These are phyloP conservation scores for Lordiphosa mommai DNA, from an alignment of 1,140 invertebrate species.

Conservation along the genomic window DNA sequence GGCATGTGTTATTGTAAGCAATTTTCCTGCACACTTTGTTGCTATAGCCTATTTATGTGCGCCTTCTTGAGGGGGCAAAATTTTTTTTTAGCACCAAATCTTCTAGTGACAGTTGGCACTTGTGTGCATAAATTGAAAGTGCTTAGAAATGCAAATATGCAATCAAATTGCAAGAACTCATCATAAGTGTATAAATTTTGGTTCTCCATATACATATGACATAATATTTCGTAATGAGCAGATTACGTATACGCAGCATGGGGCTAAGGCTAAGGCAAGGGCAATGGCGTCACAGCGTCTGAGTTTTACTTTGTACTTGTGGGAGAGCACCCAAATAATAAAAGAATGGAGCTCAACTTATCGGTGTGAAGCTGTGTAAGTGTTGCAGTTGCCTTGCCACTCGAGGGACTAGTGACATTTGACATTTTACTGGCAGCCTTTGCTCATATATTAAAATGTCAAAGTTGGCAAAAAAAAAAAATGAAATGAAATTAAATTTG, in stretches of 20 bases:
- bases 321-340: slow-evolving; percentile 2
- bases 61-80: background rate
- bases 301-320: slow-evolving; percentile 7
- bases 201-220: slow-evolving; percentile 20
- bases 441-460: slow-evolving; percentile 40
- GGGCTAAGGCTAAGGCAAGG: background rate
- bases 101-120: background rate
- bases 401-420: slow-evolving; percentile 41
- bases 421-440: slow-evolving; percentile 34
- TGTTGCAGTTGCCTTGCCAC: slow-evolving; percentile 14
- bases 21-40: slow-evolving; percentile 1
- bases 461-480: slow-evolving; percentile 42
- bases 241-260: slow-evolving; percentile 45
- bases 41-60: slow-evolving; percentile 21
- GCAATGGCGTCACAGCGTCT: slow-evolving; percentile 48
- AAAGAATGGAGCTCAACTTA: background rate
- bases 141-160: slow-evolving; percentile 26
- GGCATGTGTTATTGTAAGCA: background rate
- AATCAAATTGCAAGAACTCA: slow-evolving; percentile 21
- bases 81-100: background rate
- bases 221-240: slow-evolving; percentile 29
- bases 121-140: slow-evolving; percentile 54
- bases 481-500: slow-evolving; percentile 25
- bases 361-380: slow-evolving; percentile 25
- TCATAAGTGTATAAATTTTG: slow-evolving; percentile 14